Conservation (phyloP, 2,888 invertebrate species). For the Homarus gammarus region DNA sequence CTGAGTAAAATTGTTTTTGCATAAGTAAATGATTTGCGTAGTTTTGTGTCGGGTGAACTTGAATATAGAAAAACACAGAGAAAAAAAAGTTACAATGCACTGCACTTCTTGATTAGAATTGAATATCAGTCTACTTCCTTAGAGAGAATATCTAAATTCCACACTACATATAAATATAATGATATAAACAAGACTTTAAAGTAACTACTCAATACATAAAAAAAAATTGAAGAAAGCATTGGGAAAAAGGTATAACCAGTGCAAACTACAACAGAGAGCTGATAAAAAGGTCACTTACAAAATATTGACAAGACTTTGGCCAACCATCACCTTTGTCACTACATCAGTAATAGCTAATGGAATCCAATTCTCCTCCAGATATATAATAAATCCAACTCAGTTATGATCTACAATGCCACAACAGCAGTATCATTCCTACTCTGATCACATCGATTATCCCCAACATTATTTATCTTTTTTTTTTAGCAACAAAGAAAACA, state of each 20-base stretch:
- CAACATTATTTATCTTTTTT: not conserved
- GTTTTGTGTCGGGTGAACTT: too few species aligned
- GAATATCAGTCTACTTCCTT: not conserved
- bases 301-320: constrained; percentile 50
- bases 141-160: constrained; percentile 5
- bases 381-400: constrained; percentile 27
- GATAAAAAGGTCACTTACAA: constrained; percentile 40
- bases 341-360: constrained; percentile 16
- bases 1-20: too few species aligned
- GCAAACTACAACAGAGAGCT: constrained; percentile 45
- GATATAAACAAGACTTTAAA: constrained; percentile 44
- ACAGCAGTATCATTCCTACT: constrained; percentile 36
- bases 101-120: not conserved
- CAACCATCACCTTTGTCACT: constrained; percentile 31
- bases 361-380: constrained; percentile 24
- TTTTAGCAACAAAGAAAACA: not conserved
- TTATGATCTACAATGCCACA: constrained; percentile 64
- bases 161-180: constrained; percentile 40
- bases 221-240: constrained; percentile 1
- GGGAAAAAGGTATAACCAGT: constrained; percentile 28
- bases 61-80: not conserved
- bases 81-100: not conserved
- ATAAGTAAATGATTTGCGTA: too few species aligned
- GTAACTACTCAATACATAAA: constrained; percentile 36
- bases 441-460: constrained; percentile 13